Evolutionary conservation across 2,113 vertebrate species (phyloP), one percentile per base, ranked within the genome.

Genomic region (Irena cyanogastra): DNA sequence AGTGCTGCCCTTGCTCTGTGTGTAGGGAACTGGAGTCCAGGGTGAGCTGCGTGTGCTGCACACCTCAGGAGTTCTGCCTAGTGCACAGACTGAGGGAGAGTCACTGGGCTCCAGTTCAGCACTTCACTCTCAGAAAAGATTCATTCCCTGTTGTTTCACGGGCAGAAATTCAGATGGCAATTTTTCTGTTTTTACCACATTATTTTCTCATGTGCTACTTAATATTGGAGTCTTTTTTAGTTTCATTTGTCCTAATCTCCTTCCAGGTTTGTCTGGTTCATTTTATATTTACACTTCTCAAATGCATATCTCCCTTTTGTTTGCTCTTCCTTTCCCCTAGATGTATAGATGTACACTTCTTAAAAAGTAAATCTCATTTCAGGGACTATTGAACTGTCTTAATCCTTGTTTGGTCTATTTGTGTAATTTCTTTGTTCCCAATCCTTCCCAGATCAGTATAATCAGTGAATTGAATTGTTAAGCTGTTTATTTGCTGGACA

Each of bases 401-500:
- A 71, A 94, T 88, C 68, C 71, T 42, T 74, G 6, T 80, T 93
- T 59, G 65, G 54, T 71, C 47, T 80, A 0, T 88, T 76, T 72
- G 53, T 81, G 42, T 71, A 47, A 89, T 78, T 90, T 76, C 37
- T 91, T 75, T 91, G 56, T 88, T 94, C 71, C 83, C 41, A 64
- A 0, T 69, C 53, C 77, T 77, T 72, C 74, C 19, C 69, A 76
- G 49, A 42, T 74, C 37, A 61, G 16, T 63, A 13, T 85, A 74
- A 87, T 87, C 50, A 78, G 71, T 79, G 93, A 91, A 85, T 64
- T 65, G 85, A 82, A 50, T 74, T 84, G 84, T 91, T 80, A 68
- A 89, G 64, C 35, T 91, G 61, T 89, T 93, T 75, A 63, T 87
- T 92, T 96, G 87, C 64, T 83, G 63, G 56, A 45, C 68, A 74